These are phyloP conservation scores for Sparus aurata DNA, from an alignment of 2,797 vertebrate species.

Conservation along the genomic window DNA sequence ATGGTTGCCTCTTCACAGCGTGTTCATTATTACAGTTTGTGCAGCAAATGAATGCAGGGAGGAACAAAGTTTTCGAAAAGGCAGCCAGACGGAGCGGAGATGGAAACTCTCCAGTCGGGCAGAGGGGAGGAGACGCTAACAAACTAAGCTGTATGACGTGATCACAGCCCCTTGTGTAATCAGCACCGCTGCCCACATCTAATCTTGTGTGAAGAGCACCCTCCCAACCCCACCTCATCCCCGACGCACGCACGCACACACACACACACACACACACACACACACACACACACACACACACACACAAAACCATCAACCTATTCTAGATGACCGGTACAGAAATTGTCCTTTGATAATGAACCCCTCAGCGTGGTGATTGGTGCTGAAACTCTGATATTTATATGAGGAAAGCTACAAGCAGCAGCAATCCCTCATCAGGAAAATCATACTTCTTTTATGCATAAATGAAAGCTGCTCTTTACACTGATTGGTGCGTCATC, in stretches of 20 bases:
- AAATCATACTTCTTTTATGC: constrained; percentile 43
- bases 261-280: constrained; percentile 1
- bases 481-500: constrained; percentile 60
- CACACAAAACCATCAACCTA: constrained; percentile 5
- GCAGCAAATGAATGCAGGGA: too few species aligned
- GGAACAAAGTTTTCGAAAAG: constrained; percentile 43
- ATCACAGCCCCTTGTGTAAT: constrained; percentile 83
- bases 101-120: constrained; percentile 62
- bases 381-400: constrained; percentile 64
- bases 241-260: not conserved
- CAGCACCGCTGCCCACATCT: constrained; percentile 77
- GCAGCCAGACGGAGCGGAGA: constrained; percentile 25
- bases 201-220: constrained; percentile 75
- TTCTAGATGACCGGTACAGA: constrained; percentile 56
- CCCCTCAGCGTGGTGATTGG: constrained; percentile 72
- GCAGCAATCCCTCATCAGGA: constrained; percentile 43
- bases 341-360: constrained; percentile 65
- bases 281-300: not conserved
- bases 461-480: constrained; percentile 48
- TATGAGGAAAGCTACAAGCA: constrained; percentile 35
- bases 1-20: constrained; percentile 39
- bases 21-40: constrained; percentile 51
- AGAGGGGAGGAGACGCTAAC: constrained; percentile 52
- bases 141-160: constrained; percentile 73
- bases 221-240: constrained; percentile 9